These are phyloP conservation scores for Mesocentrotus franciscanus DNA, from an alignment of 53 echinoderm and acorn worm genomes.

Conservation along the genomic window DNA sequence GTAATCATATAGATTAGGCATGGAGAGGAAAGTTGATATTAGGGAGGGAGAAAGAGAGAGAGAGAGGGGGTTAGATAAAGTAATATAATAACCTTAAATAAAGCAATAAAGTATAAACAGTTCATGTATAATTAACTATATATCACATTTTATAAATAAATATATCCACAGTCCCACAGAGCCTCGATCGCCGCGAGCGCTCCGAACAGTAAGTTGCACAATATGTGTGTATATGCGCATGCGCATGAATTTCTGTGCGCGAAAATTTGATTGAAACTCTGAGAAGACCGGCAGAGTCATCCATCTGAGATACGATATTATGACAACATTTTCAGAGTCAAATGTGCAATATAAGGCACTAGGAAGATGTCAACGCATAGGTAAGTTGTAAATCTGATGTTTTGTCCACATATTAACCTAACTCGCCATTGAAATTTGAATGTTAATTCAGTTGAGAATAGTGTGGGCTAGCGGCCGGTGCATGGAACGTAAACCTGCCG, in stretches of 20 bases:
- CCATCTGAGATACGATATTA: background rate
- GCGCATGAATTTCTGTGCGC: background rate
- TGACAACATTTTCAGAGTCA: background rate
- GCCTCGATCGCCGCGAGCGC: too few species aligned
- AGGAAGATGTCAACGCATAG: background rate
- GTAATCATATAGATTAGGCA: too few species aligned
- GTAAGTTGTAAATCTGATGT: background rate
- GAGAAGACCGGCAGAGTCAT: background rate
- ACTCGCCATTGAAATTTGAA: background rate
- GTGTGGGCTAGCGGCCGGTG: background rate
- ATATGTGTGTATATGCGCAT: background rate
- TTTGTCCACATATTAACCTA: background rate
- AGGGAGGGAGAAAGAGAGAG: background rate
- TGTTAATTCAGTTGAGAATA: background rate
- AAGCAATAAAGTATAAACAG: too few species aligned
- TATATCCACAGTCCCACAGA: too few species aligned
- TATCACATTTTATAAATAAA: too few species aligned
- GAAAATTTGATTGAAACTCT: background rate
- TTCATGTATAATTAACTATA: too few species aligned
- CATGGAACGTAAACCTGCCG: conserved; percentile 7
- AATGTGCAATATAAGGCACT: background rate
- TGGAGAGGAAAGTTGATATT: too few species aligned
- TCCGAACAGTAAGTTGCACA: too few species aligned
- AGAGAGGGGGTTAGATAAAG: background rate
- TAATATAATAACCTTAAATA: too few species aligned